Evolutionary conservation across 2,113 vertebrate genomes (phyloP), one percentile per base, ranked within the genome.

Genomic region (Rhinoderma darwinii): DNA sequence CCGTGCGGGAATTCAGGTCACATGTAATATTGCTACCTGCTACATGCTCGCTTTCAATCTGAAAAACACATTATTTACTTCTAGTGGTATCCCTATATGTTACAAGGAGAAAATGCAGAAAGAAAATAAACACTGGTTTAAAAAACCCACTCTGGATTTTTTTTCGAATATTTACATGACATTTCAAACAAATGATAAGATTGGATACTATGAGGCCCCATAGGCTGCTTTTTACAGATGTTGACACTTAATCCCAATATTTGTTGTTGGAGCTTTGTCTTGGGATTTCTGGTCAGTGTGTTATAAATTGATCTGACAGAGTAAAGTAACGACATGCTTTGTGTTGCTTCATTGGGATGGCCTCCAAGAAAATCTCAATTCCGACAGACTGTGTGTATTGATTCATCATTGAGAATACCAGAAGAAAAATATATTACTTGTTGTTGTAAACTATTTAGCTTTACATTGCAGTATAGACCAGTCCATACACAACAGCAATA

Each of bases 101-200:
- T 82, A 75, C 39, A 73, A 63, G 17, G 61, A 32, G 39, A 75
- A 83, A 59, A 44, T 54, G 12, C 39, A 76, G 18, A 66, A 50
- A 17, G 35, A 85, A 70, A 87, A 82, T 82, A 82, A 75, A 10
- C 68, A 47, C 82, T 59, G 35, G 39, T 75, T 70, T 82, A 39
- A 75, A 81, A 87, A 61, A 87, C 20, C 79, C 86, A 61, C 86
- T 47, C 51, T 41, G 66, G 86, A 87, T 51, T 82, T 75, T 75
- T n/a, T 82, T 87, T 87, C 74, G 10, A 82, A 75, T 78, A 87
- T 87, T 82, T 87, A 87, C 79, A 82, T 87, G 86, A 87, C 86
- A 82, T 87, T 87, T 74, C 78, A 87, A 87, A 87, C 79, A 87
- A 87, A 87, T 87, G 86, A 82, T 82, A 75, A 75, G 86, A 87